Evolutionary conservation across 2,797 vertebrate species (phyloP), one percentile per base, ranked within the genome.

Genomic region (Xiphorhynchus erythropygius): DNA sequence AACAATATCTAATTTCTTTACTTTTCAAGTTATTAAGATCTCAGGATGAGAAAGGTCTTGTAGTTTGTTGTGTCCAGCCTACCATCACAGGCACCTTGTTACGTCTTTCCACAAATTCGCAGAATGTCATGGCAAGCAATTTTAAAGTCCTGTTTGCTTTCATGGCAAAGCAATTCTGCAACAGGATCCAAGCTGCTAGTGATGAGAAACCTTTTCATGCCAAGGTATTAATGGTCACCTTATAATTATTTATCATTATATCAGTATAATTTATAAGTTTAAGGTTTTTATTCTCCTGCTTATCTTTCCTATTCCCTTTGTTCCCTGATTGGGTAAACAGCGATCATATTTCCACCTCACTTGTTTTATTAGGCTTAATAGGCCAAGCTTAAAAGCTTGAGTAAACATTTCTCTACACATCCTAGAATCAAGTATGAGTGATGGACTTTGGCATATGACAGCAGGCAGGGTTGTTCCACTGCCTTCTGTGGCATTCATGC

Each of bases 401-500:
- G 59, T 70, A 57, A 80, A 25, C 28, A 59, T 79, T 77, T 94
- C 59, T 74, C 35, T 77, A 47, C 70, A 44, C 9, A 55, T n/a
- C 17, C 49, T 74, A 47, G 28, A 84, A 62, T 69, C 6, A 17
- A 57, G 32, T 19, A n/a, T 3, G 7, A 64, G 37, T 50, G 70
- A 68, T 44, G n/a, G 27, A 60, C 13, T 50, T 85, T 1, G 44
- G 33, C 37, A n/a, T 41, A 76, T 0, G 0, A 33, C 0, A 3
- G 53, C 33, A 64, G 23, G 16, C 1, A 1, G 41, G 33, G 25
- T 57, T 23, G 10, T 28, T 76, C 25, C 0, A 1, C 39, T 1
- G 3, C 42, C 18, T 90, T 46, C 46, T 52, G 11, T 50, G n/a
- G 21, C 30, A 19, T 49, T 80, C 52, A 24, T 30, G 16, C 46